Evolutionary conservation across 2,113 vertebrate species (phyloP).

Genomic region (Toxotes jaculatrix): DNA sequence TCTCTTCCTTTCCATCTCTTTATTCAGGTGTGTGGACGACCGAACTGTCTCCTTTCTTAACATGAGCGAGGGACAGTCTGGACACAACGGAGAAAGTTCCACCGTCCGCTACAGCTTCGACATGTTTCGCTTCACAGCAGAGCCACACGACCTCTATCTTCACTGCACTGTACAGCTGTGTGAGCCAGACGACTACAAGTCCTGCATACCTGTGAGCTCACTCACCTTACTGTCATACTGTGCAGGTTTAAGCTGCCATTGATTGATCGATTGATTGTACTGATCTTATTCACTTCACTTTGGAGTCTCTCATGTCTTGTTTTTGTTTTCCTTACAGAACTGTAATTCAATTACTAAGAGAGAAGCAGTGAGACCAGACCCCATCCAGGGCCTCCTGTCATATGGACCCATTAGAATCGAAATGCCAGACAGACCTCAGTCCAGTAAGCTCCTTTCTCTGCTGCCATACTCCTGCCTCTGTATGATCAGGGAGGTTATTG

Average conservation of each 20-base stretch:
- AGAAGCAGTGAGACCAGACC: slow-evolving; percentile 54
- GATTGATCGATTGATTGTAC: no score
- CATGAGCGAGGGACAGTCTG: not conserved
- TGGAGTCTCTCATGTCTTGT: not conserved
- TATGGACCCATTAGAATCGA: slow-evolving; percentile 81
- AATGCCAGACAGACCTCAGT: slow-evolving; percentile 48
- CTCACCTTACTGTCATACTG: not conserved
- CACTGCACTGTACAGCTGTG: slow-evolving; percentile 84
- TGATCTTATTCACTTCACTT: not conserved
- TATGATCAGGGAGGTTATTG: not conserved
- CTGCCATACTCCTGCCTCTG: not conserved
- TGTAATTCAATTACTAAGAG: slow-evolving; percentile 80
- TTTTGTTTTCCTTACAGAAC: slow-evolving; percentile 60
- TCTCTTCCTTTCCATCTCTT: not conserved
- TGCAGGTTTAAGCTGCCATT: not conserved
- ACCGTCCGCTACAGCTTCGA: slow-evolving; percentile 79
- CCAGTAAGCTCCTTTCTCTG: slow-evolving; percentile 61
- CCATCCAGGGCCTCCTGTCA: slow-evolving; percentile 73
- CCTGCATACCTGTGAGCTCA: slow-evolving; percentile 79
- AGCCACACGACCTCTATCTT: slow-evolving; percentile 77
- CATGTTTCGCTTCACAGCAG: slow-evolving; percentile 80
- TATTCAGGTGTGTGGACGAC: slow-evolving; percentile 75
- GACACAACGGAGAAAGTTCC: slow-evolving; percentile 68
- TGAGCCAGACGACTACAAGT: slow-evolving; percentile 62
- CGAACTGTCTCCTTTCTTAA: slow-evolving; percentile 70